These are phyloP conservation scores for Augiades crinisus DNA, from an alignment of 2,888 invertebrate species.

Conservation along the genomic window DNA sequence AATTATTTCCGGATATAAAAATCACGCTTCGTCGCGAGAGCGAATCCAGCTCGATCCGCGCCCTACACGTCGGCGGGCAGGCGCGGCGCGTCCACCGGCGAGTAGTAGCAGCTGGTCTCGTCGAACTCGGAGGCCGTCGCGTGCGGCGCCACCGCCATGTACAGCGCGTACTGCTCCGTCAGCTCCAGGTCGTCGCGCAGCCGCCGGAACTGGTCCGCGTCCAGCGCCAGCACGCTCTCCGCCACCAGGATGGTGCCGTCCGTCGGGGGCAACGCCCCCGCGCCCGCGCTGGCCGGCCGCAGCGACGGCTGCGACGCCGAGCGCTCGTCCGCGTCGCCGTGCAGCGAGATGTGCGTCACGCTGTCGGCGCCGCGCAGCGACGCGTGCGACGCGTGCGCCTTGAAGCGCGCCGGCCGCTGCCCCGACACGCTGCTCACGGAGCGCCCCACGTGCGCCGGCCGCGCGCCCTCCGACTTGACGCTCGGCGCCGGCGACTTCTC, in stretches of 20 bases:
- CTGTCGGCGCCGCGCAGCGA: slow-evolving; percentile 79
- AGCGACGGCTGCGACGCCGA: slow-evolving; percentile 49
- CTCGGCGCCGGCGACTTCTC: slow-evolving; percentile 73
- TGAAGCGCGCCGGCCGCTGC: slow-evolving; percentile 75
- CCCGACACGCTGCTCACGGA: slow-evolving; percentile 84
- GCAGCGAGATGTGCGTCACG: slow-evolving; percentile 85
- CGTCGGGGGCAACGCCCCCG: slow-evolving; percentile 57
- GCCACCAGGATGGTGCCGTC: slow-evolving; percentile 83
- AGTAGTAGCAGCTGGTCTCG: slow-evolving; percentile 92
- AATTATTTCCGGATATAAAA: neutral
- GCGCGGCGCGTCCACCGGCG: slow-evolving; percentile 88
- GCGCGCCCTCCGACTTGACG: slow-evolving; percentile 59
- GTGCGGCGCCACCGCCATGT: slow-evolving; percentile 92
- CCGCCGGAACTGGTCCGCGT: slow-evolving; percentile 62
- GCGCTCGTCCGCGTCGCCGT: slow-evolving; percentile 75
- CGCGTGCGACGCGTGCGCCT: slow-evolving; percentile 63
- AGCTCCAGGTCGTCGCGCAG: slow-evolving; percentile 84
- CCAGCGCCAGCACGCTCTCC: slow-evolving; percentile 72
- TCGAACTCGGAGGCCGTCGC: slow-evolving; percentile 94
- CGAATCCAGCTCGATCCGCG: neutral
- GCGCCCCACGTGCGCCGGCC: slow-evolving; percentile 79
- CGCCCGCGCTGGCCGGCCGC: neutral
- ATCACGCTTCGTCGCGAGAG: neutral
- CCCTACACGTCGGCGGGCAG: slow-evolving; percentile 55
- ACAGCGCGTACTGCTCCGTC: slow-evolving; percentile 93